Percentiles rank a stretch among this genome's conserved stretches.
Conservation (phyloP, 2,888 invertebrate species). For the Heliconius ismenius region DNA sequence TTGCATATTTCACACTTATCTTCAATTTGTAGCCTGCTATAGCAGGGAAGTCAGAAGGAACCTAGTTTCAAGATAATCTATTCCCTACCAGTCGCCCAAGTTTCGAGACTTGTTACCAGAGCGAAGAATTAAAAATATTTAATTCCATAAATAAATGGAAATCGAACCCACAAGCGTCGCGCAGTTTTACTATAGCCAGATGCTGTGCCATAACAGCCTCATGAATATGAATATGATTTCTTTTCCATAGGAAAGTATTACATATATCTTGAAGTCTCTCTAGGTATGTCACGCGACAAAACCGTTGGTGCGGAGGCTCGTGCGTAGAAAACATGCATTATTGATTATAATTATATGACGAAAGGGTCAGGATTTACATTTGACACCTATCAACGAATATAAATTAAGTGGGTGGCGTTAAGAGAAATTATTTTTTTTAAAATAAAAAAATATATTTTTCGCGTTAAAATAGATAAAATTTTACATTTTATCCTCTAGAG, state of each 20-base stretch:
- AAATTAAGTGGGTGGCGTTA: constrained; percentile 15
- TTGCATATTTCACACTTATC: constrained; percentile 27
- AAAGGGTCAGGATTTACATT: constrained; percentile 49
- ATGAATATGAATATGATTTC: constrained; percentile 21
- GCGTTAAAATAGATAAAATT: background rate
- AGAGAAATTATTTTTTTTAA: background rate
- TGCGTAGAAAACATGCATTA: constrained; percentile 50
- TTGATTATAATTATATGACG: constrained; percentile 40
- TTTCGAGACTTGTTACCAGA: too few relatives aligned
- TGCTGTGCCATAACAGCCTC: too few relatives aligned
- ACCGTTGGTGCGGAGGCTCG: constrained; percentile 40
- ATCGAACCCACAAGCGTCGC: too few relatives aligned
- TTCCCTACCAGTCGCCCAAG: too few relatives aligned
- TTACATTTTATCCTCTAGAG: background rate
- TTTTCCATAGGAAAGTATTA: constrained; percentile 28
- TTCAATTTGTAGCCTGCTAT: too few relatives aligned
- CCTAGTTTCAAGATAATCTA: too few relatives aligned
- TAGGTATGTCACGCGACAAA: constrained; percentile 34
- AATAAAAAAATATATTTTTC: background rate
- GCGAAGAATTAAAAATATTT: too few relatives aligned
- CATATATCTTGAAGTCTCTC: background rate
- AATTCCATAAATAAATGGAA: too few relatives aligned
- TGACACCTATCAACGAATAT: constrained; percentile 38
- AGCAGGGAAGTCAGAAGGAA: too few relatives aligned
- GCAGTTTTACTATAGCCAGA: too few relatives aligned